These are phyloP conservation scores for Amia ocellicauda DNA, from an alignment of 2,113 vertebrate species.

Conservation along the genomic window DNA sequence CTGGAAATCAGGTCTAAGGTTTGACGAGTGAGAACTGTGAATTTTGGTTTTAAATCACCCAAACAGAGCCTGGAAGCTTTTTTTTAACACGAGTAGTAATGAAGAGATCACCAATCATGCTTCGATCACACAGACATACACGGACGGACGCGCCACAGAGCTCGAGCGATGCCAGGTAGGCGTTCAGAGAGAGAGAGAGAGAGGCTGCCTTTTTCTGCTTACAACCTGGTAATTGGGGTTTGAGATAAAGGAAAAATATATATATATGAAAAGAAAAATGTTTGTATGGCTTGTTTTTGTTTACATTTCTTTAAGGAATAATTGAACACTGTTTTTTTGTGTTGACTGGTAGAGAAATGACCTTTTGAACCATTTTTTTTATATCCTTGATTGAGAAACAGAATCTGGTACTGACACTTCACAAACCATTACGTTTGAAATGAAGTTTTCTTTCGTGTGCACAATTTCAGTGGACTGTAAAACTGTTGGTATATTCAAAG, in stretches of 20 bases:
- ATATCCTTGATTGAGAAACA: constrained; percentile 55
- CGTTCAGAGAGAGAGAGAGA: constrained; percentile 38
- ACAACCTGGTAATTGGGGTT: constrained; percentile 56
- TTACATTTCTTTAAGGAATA: constrained; percentile 79
- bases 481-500: constrained; percentile 71
- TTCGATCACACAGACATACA: constrained; percentile 57
- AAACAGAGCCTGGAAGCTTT: constrained; percentile 76
- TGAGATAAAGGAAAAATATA: constrained; percentile 53
- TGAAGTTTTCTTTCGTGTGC: constrained; percentile 81
- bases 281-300: constrained; percentile 78
- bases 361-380: constrained; percentile 72
- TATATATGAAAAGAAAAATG: constrained; percentile 72
- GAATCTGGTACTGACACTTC: constrained; percentile 82
- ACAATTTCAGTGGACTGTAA: constrained; percentile 87
- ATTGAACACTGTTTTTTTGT: constrained; percentile 69
- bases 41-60: constrained; percentile 82
- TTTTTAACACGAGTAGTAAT: constrained; percentile 65
- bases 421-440: constrained; percentile 79
- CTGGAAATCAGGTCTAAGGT: constrained; percentile 79
- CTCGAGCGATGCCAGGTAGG: constrained; percentile 36
- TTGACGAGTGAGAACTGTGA: constrained; percentile 89
- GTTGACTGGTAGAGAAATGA: constrained; percentile 75
- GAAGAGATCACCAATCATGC: constrained; percentile 69
- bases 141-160: constrained; percentile 50
- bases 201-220: constrained; percentile 50